Percentiles rank a stretch among this genome's conserved stretches.
These are phyloP conservation scores for Sminthopsis crassicaudata DNA, from an alignment of 2,113 vertebrate genomes.

Conservation along the genomic window DNA sequence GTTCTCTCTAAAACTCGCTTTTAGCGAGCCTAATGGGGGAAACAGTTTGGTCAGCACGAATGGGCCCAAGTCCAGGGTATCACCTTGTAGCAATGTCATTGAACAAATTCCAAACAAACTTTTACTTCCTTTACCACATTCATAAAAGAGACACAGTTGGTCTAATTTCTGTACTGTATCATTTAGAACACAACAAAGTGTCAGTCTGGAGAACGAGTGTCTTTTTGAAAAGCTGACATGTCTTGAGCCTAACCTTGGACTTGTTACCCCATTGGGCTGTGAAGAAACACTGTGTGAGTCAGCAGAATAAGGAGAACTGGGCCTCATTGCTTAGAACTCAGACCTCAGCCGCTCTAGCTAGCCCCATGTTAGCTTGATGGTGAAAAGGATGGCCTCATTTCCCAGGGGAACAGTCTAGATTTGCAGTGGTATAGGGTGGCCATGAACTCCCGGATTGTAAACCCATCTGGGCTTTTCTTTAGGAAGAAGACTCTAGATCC, in stretches of 20 bases:
- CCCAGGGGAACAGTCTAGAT: not conserved
- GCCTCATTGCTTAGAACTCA: not conserved
- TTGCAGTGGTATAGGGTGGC: not conserved
- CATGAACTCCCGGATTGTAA: not conserved
- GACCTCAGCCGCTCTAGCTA: not conserved
- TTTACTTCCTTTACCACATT: not conserved
- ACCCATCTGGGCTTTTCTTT: not conserved
- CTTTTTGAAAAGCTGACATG: not conserved
- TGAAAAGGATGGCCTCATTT: not conserved
- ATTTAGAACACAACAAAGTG: not conserved
- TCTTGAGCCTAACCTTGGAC: not conserved
- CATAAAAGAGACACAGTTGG: not conserved
- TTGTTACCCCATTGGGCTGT: not conserved
- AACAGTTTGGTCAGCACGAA: not conserved
- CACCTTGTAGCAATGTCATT: not conserved
- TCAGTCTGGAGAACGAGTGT: not conserved
- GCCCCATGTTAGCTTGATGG: not conserved
- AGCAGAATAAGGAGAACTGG: not conserved
- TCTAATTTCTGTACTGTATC: not conserved
- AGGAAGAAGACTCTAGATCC: not conserved
- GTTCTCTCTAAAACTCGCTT: not conserved
- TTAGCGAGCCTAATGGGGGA: not conserved
- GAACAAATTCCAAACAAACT: not conserved
- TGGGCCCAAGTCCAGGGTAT: not conserved
- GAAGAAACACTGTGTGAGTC: not conserved